A percentile compares a stretch with the other conserved stretches of the same genome.
Conservation (phyloP, 2,113 vertebrate genomes). For the Eulemur macaco region DNA sequence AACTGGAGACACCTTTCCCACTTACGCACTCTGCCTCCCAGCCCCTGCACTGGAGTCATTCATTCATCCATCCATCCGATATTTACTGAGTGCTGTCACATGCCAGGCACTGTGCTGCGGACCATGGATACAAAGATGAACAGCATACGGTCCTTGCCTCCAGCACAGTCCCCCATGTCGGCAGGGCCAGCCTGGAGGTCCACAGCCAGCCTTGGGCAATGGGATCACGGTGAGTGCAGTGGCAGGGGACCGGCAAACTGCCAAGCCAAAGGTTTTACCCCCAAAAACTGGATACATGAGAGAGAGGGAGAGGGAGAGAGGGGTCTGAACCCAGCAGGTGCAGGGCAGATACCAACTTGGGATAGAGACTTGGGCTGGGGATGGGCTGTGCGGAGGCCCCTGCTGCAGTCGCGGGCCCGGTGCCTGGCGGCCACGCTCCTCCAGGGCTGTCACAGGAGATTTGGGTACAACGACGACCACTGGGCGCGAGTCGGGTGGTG, state of each 20-base stretch:
- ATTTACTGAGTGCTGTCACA: background rate
- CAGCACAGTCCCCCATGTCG: background rate
- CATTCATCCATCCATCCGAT: background rate
- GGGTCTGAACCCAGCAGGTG: too few relatives aligned
- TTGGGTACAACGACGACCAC: background rate
- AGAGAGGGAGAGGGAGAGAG: background rate
- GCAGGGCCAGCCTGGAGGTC: background rate
- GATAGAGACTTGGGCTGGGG: background rate
- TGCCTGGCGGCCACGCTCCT: background rate
- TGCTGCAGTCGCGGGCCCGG: background rate
- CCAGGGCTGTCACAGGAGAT: background rate
- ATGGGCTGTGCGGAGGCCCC: background rate
- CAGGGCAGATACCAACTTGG: background rate
- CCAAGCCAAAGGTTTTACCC: background rate
- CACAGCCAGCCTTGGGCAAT: background rate
- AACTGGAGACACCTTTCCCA: background rate
- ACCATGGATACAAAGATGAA: background rate
- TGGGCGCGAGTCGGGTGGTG: background rate
- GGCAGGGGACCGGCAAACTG: background rate
- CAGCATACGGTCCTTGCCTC: background rate
- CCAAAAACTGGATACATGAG: background rate
- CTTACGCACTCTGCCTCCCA: background rate
- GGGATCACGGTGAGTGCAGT: background rate
- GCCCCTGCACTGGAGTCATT: background rate
- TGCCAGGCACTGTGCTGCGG: background rate